Base-by-base conservation (phyloP, 1,140 invertebrate genomes). In the Andricus grossulariae region DNA sequence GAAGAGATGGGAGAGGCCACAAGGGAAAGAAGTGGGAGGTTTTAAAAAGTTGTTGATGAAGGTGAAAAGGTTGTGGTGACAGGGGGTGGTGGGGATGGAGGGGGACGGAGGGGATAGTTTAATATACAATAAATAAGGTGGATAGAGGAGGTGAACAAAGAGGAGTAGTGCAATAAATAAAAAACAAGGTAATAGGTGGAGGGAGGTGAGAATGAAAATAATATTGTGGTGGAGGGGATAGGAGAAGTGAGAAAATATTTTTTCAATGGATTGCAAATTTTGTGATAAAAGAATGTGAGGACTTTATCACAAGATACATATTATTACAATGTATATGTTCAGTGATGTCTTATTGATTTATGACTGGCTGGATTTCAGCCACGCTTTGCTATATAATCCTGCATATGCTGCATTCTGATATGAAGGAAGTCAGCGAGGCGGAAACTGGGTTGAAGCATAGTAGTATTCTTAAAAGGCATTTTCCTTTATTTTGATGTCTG, bases 381-480 rank as follows among this genome's bases (percentile, higher is more conserved):
- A 7, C 25, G 15, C 15, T 66, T 39, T n/a, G 16, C 25, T 66
- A 66, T 45, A 66, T 66, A 39, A 66, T 15, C 13, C 32, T 66
- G 60, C 60, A 66, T 66, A 66, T 66, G 60, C 60, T 39, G 60
- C 60, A 66, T 66, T 66, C 60, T 66, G 60, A 66, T 45, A 66
- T 66, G 60, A 66, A 66, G 60, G 60, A 66, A 66, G 32, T 66
- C 60, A 39, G 60, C 60, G 3, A 66, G 4, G 60, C 21, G 39
- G 60, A 66, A 66, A 32, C 60, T 66, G 32, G n/a, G 60, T 45
- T 66, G 45, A 66, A 66, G 60, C 60, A 11, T 66, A n/a, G 7
- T n/a, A 86, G 85, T 55, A 95, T 95, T 72, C 32, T 32, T 32
- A 66, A 32, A 25, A 66, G 60, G 6, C 13, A 66, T 66, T 25